A percentile compares a stretch with the other conserved stretches of the same genome.
Conservation (phyloP, 2,797 vertebrate genomes). For the Limosa lapponica region DNA sequence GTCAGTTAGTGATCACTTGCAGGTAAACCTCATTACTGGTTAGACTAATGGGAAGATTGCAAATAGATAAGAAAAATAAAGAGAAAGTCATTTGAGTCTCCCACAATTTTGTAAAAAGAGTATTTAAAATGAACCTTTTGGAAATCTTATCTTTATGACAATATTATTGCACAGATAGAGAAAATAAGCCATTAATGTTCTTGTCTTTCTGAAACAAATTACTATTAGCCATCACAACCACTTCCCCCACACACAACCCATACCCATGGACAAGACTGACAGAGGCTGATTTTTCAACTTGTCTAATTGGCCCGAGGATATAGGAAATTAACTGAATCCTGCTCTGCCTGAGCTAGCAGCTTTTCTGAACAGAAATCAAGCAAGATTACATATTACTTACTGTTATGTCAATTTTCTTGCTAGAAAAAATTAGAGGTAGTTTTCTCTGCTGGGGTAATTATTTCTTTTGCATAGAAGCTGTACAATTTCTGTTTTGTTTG, state of each 20-base stretch:
- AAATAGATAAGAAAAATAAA: neutral
- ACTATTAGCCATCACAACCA: neutral
- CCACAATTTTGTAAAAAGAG: neutral
- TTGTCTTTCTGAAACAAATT: neutral
- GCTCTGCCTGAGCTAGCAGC: neutral
- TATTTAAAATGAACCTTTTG: neutral
- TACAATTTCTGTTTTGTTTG: conserved; percentile 6
- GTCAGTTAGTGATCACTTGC: neutral
- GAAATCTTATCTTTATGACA: neutral
- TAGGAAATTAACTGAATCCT: conserved; percentile 6
- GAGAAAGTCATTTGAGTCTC: neutral
- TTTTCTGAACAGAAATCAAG: neutral
- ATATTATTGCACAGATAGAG: neutral
- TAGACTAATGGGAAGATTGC: neutral
- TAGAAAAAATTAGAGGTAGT: neutral
- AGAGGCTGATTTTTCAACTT: neutral
- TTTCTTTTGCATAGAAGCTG: neutral
- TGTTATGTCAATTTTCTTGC: neutral
- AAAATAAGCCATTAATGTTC: neutral
- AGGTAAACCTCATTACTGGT: neutral
- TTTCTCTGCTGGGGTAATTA: neutral
- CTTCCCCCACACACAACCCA: neutral
- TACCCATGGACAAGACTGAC: neutral
- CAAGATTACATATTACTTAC: neutral
- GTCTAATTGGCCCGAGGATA: neutral